Evolutionary conservation across 2,888 invertebrate species (phyloP).

Genomic region (Drosophila paranaensis): DNA sequence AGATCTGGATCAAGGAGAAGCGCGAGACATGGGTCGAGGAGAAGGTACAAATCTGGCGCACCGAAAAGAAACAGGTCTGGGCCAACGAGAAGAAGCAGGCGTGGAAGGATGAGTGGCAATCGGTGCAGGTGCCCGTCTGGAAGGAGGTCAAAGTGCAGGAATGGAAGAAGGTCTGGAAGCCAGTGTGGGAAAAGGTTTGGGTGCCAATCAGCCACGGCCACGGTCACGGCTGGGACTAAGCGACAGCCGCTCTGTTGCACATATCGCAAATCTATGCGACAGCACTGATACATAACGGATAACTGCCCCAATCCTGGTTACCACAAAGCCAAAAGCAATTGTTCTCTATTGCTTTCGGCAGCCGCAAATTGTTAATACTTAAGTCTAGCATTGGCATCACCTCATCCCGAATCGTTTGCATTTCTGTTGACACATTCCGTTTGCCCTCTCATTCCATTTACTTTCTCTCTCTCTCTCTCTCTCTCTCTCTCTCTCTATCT

Average conservation of each 20-base stretch:
- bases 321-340: constrained; percentile 5
- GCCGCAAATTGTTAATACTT: constrained; percentile 39
- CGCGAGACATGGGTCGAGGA: constrained; percentile 90
- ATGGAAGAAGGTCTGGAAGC: constrained; percentile 93
- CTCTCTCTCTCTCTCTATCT: neutral
- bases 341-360: neutral
- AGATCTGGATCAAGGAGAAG: constrained; percentile 92
- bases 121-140: constrained; percentile 91
- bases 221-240: constrained; percentile 83
- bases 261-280: constrained; percentile 66
- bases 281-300: constrained; percentile 77
- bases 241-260: neutral
- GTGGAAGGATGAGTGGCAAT: constrained; percentile 89
- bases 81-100: constrained; percentile 90
- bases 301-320: constrained; percentile 50
- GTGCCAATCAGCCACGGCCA: constrained; percentile 87
- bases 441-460: neutral
- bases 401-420: constrained; percentile 36
- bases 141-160: constrained; percentile 88
- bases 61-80: constrained; percentile 87
- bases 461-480: neutral
- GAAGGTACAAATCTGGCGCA: constrained; percentile 88
- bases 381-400: constrained; percentile 36
- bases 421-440: constrained; percentile 31
- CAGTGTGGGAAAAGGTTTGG: constrained; percentile 94